Evolutionary conservation across 64 coral and sea anemone genomes (phyloP), one percentile per base, ranked within the genome.

Genomic region (Cladopsammia gracilis): DNA sequence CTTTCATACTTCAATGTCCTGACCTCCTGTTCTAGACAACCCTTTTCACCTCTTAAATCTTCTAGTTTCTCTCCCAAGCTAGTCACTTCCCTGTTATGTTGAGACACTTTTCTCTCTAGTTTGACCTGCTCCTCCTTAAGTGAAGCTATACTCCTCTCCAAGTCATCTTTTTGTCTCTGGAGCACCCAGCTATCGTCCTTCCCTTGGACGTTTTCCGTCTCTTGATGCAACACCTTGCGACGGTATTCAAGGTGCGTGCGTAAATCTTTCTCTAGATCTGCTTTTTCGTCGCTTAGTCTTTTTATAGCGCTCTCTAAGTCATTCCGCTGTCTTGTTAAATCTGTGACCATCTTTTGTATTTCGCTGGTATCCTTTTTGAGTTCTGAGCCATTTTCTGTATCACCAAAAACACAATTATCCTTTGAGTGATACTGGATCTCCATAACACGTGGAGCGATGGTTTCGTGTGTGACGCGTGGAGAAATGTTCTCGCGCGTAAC

Each of bases 71-170:
- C 88, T 71, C 87, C 87, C 19, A 97, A 54, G 11, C 66, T 70
- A 7, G 48, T 16, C 56, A 77, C 67, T 59, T 98, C 88, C 76
- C 67, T 70, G 16, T 79, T 81, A 19, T 94, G 57, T 45, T 88
- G 92, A 2, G 83, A 94, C 26, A 98, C 82, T 26, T 83, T 72
- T 20, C 58, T 79, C n/a, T 98, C 58, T 19, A 98, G 90, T 5
- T 98, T 83, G 48, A 48, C 61, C 22, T 91, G 79, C 15, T 88
- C 92, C 45, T 94, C 88, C 80, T 91, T 98, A 13, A 98, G 75
- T 10, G 80, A 76, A 7, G 25, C 64, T 73, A 94, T 80, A 34
- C 23, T 86, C 52, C 56, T 89, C 6, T 93, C 91, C 7, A 96
- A 48, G 46, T 80, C 79, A 48, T 90, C 79, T 57, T 83, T 93